These are phyloP conservation scores for Mirounga angustirostris DNA, from an alignment of 2,113 vertebrate species.

Conservation along the genomic window DNA sequence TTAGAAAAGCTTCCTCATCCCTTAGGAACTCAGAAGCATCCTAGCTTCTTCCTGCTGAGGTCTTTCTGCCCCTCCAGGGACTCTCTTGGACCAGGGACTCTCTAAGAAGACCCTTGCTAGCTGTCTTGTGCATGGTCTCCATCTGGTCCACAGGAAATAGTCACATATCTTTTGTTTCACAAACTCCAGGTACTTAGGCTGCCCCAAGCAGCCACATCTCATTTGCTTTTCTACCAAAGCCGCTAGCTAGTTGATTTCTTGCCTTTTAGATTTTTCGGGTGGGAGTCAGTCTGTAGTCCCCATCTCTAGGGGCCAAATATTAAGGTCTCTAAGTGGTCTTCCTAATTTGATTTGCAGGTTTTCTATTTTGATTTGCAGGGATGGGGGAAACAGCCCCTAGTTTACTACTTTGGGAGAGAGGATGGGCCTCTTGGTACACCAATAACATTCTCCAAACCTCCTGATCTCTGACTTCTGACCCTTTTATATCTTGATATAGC, in stretches of 20 bases:
- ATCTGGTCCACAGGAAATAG: background rate
- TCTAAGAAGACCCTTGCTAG: background rate
- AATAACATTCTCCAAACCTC: background rate
- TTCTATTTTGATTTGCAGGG: background rate
- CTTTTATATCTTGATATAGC: background rate
- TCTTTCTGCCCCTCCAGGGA: background rate
- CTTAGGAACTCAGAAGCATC: background rate
- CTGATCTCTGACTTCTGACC: background rate
- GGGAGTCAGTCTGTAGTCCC: background rate
- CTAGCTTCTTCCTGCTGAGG: background rate
- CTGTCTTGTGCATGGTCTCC: background rate
- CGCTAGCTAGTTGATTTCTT: background rate
- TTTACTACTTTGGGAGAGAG: too few relatives aligned
- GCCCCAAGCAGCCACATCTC: background rate
- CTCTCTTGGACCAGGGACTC: background rate
- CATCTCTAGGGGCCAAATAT: background rate
- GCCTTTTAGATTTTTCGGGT: background rate
- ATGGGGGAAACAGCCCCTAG: background rate
- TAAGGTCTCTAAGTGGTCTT: background rate
- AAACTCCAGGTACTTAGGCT: background rate
- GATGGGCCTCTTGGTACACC: background rate
- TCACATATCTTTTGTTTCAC: background rate
- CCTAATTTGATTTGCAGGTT: background rate
- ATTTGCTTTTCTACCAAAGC: background rate
- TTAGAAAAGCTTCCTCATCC: background rate